phyloP scores from a whole-genome alignment of 2,888 invertebrate genomes.

The Mantis religiosa region DNA sequence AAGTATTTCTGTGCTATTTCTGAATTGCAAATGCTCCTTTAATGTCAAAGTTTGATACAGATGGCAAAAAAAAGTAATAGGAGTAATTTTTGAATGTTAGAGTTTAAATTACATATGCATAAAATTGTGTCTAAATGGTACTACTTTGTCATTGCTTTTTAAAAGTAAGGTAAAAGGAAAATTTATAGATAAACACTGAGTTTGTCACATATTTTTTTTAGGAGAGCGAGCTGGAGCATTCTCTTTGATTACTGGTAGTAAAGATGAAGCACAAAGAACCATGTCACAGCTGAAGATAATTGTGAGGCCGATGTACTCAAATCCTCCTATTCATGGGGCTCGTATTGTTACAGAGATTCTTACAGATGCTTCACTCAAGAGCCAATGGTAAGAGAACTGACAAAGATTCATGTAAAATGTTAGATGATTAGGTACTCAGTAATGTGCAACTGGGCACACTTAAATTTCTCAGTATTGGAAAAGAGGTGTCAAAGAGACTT shows the following conservation, averaged over 20 bases:
- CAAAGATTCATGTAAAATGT: background rate
- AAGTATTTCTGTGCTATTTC: too few species aligned
- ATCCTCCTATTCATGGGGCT: conserved; percentile 92
- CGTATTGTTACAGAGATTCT: conserved; percentile 86
- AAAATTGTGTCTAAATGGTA: background rate
- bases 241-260: conserved; percentile 66
- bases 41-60: too few species aligned
- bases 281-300: conserved; percentile 94
- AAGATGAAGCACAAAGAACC: conserved; percentile 77
- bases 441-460: too few species aligned
- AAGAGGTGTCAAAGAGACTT: too few species aligned
- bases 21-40: too few species aligned
- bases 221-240: conserved; percentile 95
- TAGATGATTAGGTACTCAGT: too few species aligned
- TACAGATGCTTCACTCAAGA: conserved; percentile 60
- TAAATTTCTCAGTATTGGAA: too few species aligned
- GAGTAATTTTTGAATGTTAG: too few species aligned
- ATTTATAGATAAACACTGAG: background rate
- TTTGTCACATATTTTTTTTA: conserved; percentile 35
- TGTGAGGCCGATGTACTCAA: conserved; percentile 93
- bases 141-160: background rate
- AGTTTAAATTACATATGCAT: too few species aligned
- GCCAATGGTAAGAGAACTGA: conserved; percentile 60
- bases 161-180: too few species aligned
- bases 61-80: too few species aligned